Percentiles rank a stretch among this genome's conserved stretches.
Evolutionary conservation across 2,888 invertebrate genomes (phyloP).

Genomic region (Oxyscelio sp.): DNA sequence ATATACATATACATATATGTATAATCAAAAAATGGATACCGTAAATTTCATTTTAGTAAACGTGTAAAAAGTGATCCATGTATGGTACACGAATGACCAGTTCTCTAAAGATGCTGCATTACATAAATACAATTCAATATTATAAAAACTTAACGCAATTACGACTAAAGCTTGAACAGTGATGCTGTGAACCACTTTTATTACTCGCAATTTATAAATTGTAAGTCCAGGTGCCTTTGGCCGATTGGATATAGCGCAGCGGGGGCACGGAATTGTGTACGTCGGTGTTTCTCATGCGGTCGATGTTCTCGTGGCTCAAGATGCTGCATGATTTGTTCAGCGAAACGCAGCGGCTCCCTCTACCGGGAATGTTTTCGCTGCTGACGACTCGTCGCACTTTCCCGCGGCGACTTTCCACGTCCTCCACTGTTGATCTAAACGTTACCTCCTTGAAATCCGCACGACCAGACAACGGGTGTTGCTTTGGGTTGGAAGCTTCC

Average conservation of each 20-base stretch:
- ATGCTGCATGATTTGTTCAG: constrained; percentile 80
- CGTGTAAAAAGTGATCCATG: too few relatives aligned
- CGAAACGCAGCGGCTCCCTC: constrained; percentile 68
- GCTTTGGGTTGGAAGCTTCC: too few relatives aligned
- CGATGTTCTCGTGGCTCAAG: constrained; percentile 80
- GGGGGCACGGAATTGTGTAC: constrained; percentile 77
- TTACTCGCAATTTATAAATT: constrained; percentile 79
- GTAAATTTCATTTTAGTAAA: too few relatives aligned
- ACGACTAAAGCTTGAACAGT: constrained; percentile 11
- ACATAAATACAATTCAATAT: too few relatives aligned
- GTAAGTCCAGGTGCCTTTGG: constrained; percentile 86
- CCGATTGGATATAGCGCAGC: constrained; percentile 84
- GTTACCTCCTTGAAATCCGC: constrained; percentile 44
- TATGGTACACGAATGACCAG: too few relatives aligned
- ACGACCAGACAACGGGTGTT: too few relatives aligned
- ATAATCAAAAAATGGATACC: too few relatives aligned
- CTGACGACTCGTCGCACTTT: constrained; percentile 83
- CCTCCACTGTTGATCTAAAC: background rate
- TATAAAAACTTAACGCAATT: background rate
- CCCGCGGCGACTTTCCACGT: constrained; percentile 67
- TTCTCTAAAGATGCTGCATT: too few relatives aligned
- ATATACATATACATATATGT: too few relatives aligned
- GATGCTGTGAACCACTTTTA: constrained; percentile 9
- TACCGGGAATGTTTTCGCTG: constrained; percentile 82
- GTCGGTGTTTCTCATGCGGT: constrained; percentile 79